Base-by-base conservation (phyloP, 2,113 vertebrate species). In the Columba livia region DNA sequence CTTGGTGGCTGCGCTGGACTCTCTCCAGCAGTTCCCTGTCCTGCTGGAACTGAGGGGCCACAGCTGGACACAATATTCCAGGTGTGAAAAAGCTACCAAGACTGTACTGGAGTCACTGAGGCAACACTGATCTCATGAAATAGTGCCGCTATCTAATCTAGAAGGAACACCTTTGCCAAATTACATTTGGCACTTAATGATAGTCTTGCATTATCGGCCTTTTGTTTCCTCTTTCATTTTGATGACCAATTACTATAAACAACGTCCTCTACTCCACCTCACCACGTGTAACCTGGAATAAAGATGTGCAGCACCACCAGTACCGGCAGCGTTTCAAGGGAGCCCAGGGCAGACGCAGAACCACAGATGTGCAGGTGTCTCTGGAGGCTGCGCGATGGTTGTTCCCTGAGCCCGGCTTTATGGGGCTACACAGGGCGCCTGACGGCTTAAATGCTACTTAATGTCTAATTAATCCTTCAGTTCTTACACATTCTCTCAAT, bases 101-200 rank as follows among this genome's bases (percentile, higher is more conserved):
- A 36, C 64, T 60, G 11, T 31, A 58, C 25, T 51, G 54, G 29
- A 85, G 44, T 72, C 31, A 88, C 29, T 29, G 72, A 80, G 77
- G 50, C 3, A 3, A 11, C 61, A 85, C 23, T 1, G 19, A 89
- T 48, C 48, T 40, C 79, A 57, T 69, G 87, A 91, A 94, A 84
- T 56, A 50, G 81, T 81, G 58, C 50, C 34, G 75, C 47, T 25
- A 20, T 19, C 50, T 61, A 44, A 65, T 87, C 87, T 53, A 53
- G 25, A 75, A 85, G 73, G 36, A 91, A 85, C 15, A 47, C 4
- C 13, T 90, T 51, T 88, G 79, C 86, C 78, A 82, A 95, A 90
- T 85, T 78, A 6, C 48, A 85, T 79, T 44, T 95, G 84, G 48
- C 79, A 92, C 47, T 70, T 82, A 86, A 91, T 73, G 82, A 87